Evolutionary conservation across 2,113 vertebrate genomes (phyloP).

Genomic region (Hemicordylus capensis): DNA sequence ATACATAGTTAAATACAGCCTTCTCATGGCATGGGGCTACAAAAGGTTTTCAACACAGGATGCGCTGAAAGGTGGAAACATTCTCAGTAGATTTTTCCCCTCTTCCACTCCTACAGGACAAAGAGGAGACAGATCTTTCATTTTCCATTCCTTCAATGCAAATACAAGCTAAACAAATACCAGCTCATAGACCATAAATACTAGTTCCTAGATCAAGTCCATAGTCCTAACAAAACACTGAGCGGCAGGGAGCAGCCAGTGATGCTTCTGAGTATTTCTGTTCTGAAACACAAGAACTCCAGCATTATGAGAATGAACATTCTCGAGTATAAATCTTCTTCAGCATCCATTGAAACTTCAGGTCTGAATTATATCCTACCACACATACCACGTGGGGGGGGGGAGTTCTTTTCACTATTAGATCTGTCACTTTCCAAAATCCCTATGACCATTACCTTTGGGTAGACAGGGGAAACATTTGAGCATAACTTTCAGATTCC

Average conservation of each 20-base stretch:
- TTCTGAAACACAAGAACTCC: background rate
- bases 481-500: background rate
- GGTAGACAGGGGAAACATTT: background rate
- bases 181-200: background rate
- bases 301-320: background rate
- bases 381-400: background rate
- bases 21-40: accelerated
- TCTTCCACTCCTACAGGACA: background rate
- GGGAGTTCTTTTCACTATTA: background rate
- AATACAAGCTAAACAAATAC: too few relatives aligned
- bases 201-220: background rate
- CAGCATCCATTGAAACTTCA: background rate
- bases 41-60: background rate
- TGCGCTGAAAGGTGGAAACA: background rate
- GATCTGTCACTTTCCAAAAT: background rate
- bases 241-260: background rate
- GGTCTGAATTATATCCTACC: background rate
- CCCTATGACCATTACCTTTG: background rate
- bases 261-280: background rate
- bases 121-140: conserved; percentile 6
- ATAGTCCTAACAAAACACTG: background rate
- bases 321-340: background rate
- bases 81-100: background rate
- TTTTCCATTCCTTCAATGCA: background rate
- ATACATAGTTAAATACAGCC: accelerated